Percentiles rank a stretch among this genome's conserved stretches.
Conservation (phyloP, 2,797 vertebrate genomes). For the Notoglanidium macrostoma region DNA sequence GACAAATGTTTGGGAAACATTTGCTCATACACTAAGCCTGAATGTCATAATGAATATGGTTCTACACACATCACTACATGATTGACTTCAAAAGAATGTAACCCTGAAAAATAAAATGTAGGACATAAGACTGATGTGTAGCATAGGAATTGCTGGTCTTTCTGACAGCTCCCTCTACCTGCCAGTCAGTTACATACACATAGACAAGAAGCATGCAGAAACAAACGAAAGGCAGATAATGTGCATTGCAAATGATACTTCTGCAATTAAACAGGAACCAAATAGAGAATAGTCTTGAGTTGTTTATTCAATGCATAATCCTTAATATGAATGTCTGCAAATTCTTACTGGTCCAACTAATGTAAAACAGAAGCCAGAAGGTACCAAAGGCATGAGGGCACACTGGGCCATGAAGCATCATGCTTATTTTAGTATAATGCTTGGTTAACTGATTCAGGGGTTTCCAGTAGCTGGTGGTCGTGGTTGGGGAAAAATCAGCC, state of each 20-base stretch:
- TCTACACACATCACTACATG: neutral
- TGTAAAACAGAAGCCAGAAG: neutral
- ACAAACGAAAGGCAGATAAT: neutral
- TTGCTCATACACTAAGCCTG: constrained; percentile 27
- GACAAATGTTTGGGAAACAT: constrained; percentile 33
- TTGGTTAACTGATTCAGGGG: neutral
- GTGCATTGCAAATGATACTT: neutral
- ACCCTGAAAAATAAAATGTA: neutral
- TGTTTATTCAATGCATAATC: neutral
- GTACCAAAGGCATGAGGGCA: constrained; percentile 9
- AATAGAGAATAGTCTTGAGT: neutral
- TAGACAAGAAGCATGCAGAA: neutral
- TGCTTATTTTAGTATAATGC: constrained; percentile 1
- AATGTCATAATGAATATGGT: constrained; percentile 6
- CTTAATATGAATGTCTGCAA: neutral
- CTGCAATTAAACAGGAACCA: neutral
- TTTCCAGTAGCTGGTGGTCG: constrained; percentile 20
- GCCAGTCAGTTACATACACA: neutral
- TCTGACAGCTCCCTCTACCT: neutral
- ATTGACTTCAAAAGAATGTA: neutral
- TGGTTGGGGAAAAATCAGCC: neutral
- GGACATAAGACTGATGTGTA: neutral
- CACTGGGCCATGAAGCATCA: constrained; percentile 12
- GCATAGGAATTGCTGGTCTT: neutral
- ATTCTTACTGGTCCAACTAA: neutral